phyloP scores from a whole-genome alignment of 2,888 invertebrate genomes.

The Lamellibrachia columna region DNA sequence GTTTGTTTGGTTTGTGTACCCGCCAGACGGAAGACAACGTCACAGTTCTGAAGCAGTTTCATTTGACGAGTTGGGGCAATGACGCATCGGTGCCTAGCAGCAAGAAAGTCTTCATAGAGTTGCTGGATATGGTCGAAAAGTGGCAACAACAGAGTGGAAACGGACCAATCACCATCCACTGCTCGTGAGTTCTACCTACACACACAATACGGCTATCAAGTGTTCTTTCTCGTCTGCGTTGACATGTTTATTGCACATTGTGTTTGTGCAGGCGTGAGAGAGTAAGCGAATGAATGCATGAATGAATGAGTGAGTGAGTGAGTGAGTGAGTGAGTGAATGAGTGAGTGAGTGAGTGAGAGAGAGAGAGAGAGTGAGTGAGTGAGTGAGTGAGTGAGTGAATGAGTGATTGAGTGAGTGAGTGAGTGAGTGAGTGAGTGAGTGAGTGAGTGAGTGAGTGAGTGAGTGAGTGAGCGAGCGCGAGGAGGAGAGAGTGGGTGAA shows the following conservation, averaged over 20 bases:
- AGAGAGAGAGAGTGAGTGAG: too few species aligned
- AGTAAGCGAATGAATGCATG: not conserved
- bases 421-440: not conserved
- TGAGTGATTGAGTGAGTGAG: too few species aligned
- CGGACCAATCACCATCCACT: too few species aligned
- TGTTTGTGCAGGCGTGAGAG: not conserved
- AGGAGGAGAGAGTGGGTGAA: too few species aligned
- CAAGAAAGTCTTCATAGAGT: constrained; percentile 49
- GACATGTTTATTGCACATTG: not conserved
- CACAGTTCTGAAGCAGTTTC: not conserved
- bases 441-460: not conserved
- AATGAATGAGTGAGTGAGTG: too few species aligned
- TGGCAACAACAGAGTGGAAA: too few species aligned
- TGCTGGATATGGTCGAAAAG: too few species aligned
- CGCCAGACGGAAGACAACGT: not conserved
- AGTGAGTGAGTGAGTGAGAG: too few species aligned
- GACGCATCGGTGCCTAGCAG: not conserved
- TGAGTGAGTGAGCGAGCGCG: not conserved
- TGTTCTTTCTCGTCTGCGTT: constrained; percentile 22
- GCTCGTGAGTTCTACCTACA: too few species aligned
- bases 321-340: too few species aligned
- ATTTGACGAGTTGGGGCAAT: not conserved
- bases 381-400: too few species aligned
- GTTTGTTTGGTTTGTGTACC: not conserved
- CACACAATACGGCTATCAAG: too few species aligned